Base-by-base conservation (phyloP, 1,140 invertebrate species). In the Theocolax elegans region DNA sequence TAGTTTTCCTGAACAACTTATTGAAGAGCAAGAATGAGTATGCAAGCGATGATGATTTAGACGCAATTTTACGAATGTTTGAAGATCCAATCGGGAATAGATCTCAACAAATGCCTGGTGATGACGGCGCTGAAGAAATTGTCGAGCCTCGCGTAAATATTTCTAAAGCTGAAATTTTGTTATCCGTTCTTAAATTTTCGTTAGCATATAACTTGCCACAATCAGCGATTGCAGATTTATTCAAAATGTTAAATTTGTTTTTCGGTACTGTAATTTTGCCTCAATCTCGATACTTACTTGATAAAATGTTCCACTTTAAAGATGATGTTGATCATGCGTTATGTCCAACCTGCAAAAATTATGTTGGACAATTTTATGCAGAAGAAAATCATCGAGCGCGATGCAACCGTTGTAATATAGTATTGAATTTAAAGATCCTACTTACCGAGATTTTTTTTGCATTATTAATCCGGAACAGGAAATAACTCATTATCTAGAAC, bases 181-280 rank as follows among this genome's bases (percentile, higher is more conserved):
- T 49, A 4, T 3, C 48, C 3, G 48, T 49, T 4, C 23, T 49
- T 21, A 23, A 23, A 49, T 49, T 49, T 49, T 49, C 48, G 3
- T 23, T 49, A 49, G 13, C 8, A 6, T 49, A 49, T 49, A 23
- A 13, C 21, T 49, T 49, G 21, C 48, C 48, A 13, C 48, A 49
- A 23, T 21, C 21, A 7, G 48, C 21, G 4, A 49, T 49, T 21
- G 48, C 48, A 7, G 48, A 49, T 49, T 23, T 19, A 49, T 49
- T 49, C 19, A 49, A 49, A 49, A 49, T 44, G 42, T 44, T 44
- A 44, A 44, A 44, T 44, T 15, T 44, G 15, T 44, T 44, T 44
- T 44, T 44, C 3, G n/a, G 12, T 8, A 44, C 42, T 9, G 3
- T 15, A 17, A 17, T 44, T 44, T 44, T 44, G 6, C 42, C 42